Conservation (phyloP, 2,888 invertebrate species). For the Epirrita christyi region DNA sequence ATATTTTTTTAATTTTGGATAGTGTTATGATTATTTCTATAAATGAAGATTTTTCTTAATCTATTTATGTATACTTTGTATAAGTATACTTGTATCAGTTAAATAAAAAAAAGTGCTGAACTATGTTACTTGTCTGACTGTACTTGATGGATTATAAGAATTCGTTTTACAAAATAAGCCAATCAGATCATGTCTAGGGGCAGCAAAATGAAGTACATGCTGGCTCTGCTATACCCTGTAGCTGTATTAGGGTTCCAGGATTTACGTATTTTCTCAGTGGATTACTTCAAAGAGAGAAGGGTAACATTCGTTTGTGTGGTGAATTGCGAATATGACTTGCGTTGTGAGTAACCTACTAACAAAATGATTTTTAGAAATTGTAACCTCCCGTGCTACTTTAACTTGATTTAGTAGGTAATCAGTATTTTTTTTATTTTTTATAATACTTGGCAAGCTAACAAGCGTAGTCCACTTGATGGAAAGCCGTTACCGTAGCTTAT, state of each 20-base stretch:
- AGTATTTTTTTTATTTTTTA: no score
- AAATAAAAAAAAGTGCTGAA: no score
- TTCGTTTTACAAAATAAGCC: not conserved
- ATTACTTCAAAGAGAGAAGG: conserved; percentile 14
- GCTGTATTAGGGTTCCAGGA: conserved; percentile 10
- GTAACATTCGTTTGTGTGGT: conserved; percentile 22
- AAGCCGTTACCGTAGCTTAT: no score
- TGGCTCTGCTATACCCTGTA: conserved; percentile 14
- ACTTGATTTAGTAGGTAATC: no score
- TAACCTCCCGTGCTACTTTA: no score
- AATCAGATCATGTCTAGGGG: not conserved
- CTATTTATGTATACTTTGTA: no score
- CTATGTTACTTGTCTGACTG: conserved; percentile 5
- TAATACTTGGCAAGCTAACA: no score
- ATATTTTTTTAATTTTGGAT: no score
- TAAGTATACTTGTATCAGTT: no score
- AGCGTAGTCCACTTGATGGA: no score
- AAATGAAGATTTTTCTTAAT: no score
- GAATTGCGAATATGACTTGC: conserved; percentile 5
- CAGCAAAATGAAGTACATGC: conserved; percentile 10
- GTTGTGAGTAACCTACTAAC: conserved; percentile 11
- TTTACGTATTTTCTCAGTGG: conserved; percentile 8
- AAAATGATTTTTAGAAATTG: not conserved
- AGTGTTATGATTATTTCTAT: no score
- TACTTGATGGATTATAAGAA: conserved; percentile 11